Conservation (phyloP, 2,113 vertebrate genomes). For the Vulpes vulpes region DNA sequence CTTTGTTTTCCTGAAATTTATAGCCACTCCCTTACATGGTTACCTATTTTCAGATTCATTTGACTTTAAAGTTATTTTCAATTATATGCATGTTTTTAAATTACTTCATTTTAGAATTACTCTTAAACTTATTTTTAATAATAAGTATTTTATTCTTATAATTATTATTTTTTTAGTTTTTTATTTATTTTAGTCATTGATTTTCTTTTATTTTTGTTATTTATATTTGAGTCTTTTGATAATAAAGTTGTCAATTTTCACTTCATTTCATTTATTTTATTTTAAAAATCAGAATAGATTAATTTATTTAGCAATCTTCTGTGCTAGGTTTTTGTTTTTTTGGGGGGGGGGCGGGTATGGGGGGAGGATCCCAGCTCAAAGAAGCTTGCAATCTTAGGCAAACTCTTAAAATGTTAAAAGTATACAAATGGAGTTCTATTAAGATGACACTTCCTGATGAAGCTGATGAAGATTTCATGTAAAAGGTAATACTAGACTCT, state of each 20-base stretch:
- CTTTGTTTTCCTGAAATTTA: not conserved
- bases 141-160: not conserved
- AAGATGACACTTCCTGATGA: not conserved
- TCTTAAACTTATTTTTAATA: not conserved
- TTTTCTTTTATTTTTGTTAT: not conserved
- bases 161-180: not conserved
- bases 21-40: not conserved
- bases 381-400: not conserved
- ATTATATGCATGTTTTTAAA: not conserved
- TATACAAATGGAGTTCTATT: not conserved
- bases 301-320: not conserved
- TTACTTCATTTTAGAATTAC: not conserved
- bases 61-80: not conserved
- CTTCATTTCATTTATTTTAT: not conserved
- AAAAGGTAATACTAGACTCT: too few species aligned
- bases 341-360: too few species aligned
- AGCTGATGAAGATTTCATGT: not conserved
- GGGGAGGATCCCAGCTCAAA: not conserved
- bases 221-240: not conserved
- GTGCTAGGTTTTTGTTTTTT: not conserved
- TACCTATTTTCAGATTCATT: not conserved
- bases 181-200: slow-evolving; percentile 7
- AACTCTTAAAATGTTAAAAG: not conserved
- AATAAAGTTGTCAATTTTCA: not conserved
- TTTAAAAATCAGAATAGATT: not conserved